phyloP scores from a whole-genome alignment of 2,113 vertebrate genomes.

The zebrafish (Danio rerio) region DNA sequence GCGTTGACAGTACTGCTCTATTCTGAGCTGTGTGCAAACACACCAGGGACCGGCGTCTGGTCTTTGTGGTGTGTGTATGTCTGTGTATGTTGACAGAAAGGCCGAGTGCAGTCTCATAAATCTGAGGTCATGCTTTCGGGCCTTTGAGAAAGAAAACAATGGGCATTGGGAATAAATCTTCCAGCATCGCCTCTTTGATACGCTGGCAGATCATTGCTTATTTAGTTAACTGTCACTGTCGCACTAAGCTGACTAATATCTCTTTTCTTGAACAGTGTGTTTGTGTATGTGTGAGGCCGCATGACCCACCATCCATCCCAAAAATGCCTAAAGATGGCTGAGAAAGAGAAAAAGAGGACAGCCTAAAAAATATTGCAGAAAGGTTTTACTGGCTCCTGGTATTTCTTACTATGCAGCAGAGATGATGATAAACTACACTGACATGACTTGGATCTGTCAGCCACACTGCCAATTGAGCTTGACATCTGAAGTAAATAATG shows the following conservation, averaged over 20 bases:
- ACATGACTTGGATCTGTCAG: background rate
- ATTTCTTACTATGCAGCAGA: background rate
- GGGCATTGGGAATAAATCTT: slow-evolving; percentile 33
- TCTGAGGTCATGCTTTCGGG: slow-evolving; percentile 36
- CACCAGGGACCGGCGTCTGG: slow-evolving; percentile 9
- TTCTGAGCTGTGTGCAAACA: slow-evolving; percentile 27
- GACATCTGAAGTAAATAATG: slow-evolving; percentile 15
- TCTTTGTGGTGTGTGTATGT: slow-evolving; percentile 25
- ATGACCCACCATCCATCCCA: background rate
- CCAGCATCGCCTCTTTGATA: slow-evolving; percentile 26
- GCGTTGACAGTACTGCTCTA: background rate
- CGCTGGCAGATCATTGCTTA: slow-evolving; percentile 37
- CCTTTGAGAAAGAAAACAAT: slow-evolving; percentile 46
- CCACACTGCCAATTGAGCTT: slow-evolving; percentile 12
- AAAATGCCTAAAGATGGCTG: slow-evolving; percentile 5
- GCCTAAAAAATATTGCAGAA: background rate
- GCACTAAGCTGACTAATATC: background rate
- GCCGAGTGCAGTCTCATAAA: slow-evolving; percentile 29
- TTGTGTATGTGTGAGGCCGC: slow-evolving; percentile 15
- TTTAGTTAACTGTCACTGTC: slow-evolving; percentile 39
- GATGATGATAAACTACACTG: background rate
- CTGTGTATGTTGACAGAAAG: slow-evolving; percentile 25
- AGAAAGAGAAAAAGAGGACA: background rate
- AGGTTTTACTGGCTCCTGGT: background rate
- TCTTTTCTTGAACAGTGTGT: slow-evolving; percentile 12